Base-by-base conservation (phyloP, 2,113 vertebrate species). In the Mixornis gularis region DNA sequence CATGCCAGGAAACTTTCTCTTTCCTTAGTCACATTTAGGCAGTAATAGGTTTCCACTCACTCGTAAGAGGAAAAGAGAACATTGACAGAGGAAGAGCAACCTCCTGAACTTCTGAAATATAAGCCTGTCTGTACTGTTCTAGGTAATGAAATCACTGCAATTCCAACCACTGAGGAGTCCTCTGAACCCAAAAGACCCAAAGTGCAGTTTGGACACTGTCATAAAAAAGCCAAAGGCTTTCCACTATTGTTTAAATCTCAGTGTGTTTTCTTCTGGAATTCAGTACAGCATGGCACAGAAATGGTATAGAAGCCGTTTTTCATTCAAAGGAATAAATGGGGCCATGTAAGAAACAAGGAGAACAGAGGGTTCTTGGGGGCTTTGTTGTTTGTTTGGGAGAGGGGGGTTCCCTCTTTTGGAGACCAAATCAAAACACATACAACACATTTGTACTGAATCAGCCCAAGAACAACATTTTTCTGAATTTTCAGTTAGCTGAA, bases 341-440 rank as follows among this genome's bases (percentile, higher is more conserved):
- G 4, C 21, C 49, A 59, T 30, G 13, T 26, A 68, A 93, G 19
- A 52, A 79, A 71, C 10, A 73, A 56, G 14, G 17, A 34, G 12
- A 19, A 5, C 2, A 1, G 30, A n/a, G 5, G 7, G 19, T 2
- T 49, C 29, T 40, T 1, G 0, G 8, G 13, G 4, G 3, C 4
- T 64, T 55, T 65, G 4, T 44, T 71, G 40, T 15, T 63, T 80
- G 19, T 52, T 58, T 27, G 12, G 10, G n/a, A 12, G 32, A 6
- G 10, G 38, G 9, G 8, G 6, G 7, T 9, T 30, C 36, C 25
- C 26, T 60, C 32, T 59, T 76, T 85, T 3, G 2, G 44, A 60
- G 30, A 64, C 7, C 32, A 82, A 90, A 62, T 43, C 10, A 79
- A 85, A 85, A 82, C 36, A 74, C 22, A 40, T 17, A 40, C 4